Evolutionary conservation across 2,797 vertebrate genomes (phyloP).

Genomic region (Threskiornis aethiopicus): DNA sequence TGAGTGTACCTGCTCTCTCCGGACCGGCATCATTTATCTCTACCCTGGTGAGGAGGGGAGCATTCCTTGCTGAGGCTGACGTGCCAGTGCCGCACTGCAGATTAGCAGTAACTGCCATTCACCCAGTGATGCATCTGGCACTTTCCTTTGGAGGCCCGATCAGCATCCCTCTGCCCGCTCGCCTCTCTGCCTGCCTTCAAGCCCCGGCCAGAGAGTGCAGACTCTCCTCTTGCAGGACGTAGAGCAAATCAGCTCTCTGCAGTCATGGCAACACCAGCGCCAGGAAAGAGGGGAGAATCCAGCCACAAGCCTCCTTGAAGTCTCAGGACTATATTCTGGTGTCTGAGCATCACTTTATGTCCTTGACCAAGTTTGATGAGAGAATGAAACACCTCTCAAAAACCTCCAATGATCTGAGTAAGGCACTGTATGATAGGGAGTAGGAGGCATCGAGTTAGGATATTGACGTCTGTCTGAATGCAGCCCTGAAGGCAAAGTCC

Average conservation of each 20-base stretch:
- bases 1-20: background rate
- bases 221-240: background rate
- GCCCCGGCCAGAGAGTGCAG: background rate
- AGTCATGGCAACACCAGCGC: background rate
- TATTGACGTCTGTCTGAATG: background rate
- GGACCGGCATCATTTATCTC: background rate
- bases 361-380: background rate
- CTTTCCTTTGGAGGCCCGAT: background rate
- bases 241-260: background rate
- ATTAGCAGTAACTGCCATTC: background rate
- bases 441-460: background rate
- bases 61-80: background rate
- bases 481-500: background rate
- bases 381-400: background rate
- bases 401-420: background rate
- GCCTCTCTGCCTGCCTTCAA: background rate
- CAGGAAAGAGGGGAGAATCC: background rate
- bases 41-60: background rate
- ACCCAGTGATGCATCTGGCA: background rate
- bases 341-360: background rate
- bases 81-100: background rate
- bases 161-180: background rate
- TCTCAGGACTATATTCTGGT: background rate
- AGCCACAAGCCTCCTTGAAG: background rate
- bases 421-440: background rate